A percentile compares a stretch with the other conserved stretches of the same genome.
These are phyloP conservation scores for Carlito syrichta DNA, from an alignment of 2,113 vertebrate genomes.

Conservation along the genomic window DNA sequence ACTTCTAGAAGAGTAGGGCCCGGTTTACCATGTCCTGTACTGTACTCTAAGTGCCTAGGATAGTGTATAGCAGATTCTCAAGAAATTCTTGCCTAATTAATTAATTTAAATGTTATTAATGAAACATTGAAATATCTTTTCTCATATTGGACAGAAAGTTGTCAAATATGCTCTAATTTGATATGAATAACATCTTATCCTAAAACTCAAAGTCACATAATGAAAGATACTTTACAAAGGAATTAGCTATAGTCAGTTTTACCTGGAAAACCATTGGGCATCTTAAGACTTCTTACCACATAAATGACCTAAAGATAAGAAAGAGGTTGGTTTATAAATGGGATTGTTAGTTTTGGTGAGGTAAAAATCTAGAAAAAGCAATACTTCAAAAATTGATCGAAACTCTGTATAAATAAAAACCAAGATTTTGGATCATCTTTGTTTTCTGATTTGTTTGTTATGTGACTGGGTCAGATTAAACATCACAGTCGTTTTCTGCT, in stretches of 20 bases:
- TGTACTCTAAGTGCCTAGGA: background rate
- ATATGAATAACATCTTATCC: background rate
- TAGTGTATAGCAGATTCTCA: background rate
- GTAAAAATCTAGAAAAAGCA: slow-evolving; percentile 25
- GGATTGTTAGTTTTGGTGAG: background rate
- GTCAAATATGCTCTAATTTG: background rate
- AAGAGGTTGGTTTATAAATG: background rate
- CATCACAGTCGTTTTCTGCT: background rate
- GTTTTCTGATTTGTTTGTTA: background rate
- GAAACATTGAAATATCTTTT: background rate
- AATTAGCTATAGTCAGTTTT: background rate
- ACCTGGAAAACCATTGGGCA: background rate
- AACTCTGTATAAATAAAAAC: background rate
- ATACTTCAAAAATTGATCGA: background rate
- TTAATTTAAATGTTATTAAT: background rate
- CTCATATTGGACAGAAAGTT: background rate
- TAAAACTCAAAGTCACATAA: background rate
- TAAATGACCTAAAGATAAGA: slow-evolving; percentile 29
- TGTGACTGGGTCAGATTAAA: background rate
- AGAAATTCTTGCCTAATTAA: background rate
- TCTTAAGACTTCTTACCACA: background rate
- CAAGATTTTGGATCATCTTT: background rate
- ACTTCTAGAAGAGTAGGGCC: background rate
- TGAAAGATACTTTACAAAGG: background rate
- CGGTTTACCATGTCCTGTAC: background rate